phyloP scores from a whole-genome alignment of 2,113 vertebrate genomes.

The Tragelaphus scriptus region DNA sequence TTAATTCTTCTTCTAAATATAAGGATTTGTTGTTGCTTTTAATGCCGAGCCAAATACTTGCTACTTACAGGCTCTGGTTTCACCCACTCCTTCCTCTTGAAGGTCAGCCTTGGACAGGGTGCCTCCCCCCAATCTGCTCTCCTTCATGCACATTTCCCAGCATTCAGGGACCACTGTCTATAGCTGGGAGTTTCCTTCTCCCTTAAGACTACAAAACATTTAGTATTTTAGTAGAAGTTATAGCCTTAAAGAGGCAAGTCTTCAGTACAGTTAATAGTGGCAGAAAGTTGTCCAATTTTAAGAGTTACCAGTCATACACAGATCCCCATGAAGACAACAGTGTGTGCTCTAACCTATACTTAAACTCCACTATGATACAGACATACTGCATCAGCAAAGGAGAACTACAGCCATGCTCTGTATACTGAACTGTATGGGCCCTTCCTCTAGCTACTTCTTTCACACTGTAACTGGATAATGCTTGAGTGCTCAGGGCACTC shows the following conservation, averaged over 20 bases:
- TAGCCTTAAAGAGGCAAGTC: background rate
- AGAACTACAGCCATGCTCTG: background rate
- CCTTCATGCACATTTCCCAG: background rate
- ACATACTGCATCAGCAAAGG: background rate
- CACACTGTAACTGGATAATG: background rate
- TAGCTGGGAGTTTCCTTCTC: background rate
- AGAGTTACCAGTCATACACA: background rate
- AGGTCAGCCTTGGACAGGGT: background rate
- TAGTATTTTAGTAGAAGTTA: background rate
- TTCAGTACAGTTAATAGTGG: background rate
- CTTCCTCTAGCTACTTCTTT: background rate
- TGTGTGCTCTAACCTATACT: background rate
- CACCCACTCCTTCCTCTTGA: background rate
- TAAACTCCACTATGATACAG: background rate
- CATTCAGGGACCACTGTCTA: background rate
- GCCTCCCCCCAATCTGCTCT: background rate
- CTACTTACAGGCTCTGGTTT: background rate
- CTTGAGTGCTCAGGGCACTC: background rate
- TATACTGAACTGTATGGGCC: too few species aligned
- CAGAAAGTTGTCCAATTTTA: background rate
- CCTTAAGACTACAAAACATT: background rate
- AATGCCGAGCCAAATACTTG: background rate
- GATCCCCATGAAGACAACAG: background rate
- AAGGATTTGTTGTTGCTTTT: background rate
- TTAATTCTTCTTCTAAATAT: background rate